These are phyloP conservation scores for Ceyx cyanopectus DNA, from an alignment of 2,113 vertebrate species.

Conservation along the genomic window DNA sequence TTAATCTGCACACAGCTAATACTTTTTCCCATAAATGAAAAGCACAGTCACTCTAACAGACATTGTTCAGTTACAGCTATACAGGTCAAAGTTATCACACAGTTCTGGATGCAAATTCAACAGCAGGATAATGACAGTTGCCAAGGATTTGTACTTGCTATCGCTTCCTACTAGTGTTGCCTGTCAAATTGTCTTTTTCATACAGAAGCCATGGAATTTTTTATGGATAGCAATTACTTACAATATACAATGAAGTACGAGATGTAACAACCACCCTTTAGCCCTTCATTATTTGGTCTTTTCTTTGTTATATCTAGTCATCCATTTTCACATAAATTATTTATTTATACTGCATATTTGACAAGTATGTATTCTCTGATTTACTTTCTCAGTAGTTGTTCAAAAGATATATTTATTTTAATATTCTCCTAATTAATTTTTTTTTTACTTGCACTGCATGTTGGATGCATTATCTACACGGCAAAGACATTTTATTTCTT, in stretches of 20 bases:
- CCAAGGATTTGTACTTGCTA: conserved; percentile 79
- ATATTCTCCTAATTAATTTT: conserved; percentile 48
- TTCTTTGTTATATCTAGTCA: conserved; percentile 69
- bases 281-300: conserved; percentile 77
- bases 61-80: conserved; percentile 45
- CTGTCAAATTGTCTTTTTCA: conserved; percentile 80
- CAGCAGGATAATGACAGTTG: conserved; percentile 83
- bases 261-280: conserved; percentile 79
- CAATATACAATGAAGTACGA: conserved; percentile 75
- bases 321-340: conserved; percentile 74
- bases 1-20: conserved; percentile 37
- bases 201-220: conserved; percentile 77
- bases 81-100: conserved; percentile 67
- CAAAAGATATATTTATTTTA: conserved; percentile 60
- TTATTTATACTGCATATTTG: conserved; percentile 72
- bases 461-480: not conserved
- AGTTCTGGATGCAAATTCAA: conserved; percentile 78
- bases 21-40: conserved; percentile 50
- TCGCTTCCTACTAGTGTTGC: conserved; percentile 72
- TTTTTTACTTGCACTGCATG: conserved; percentile 17
- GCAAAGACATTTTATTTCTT: not conserved
- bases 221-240: conserved; percentile 81
- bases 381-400: conserved; percentile 57
- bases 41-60: conserved; percentile 57
- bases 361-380: conserved; percentile 62